Evolutionary conservation across 2,797 vertebrate species (phyloP).

Genomic region (Chiroxiphia lanceolata): DNA sequence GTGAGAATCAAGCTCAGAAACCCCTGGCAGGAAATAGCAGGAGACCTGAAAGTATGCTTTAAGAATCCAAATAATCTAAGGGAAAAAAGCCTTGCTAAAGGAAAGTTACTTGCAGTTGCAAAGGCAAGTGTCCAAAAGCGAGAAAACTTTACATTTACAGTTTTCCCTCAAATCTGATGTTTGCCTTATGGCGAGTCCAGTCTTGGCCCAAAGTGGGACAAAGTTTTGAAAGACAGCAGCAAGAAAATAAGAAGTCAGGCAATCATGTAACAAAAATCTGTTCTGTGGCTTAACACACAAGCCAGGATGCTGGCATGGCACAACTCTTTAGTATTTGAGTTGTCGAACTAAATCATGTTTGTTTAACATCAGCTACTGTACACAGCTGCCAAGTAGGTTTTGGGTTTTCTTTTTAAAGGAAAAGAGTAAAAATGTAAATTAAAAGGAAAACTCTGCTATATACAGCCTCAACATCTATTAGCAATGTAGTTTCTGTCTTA

Average conservation of each 20-base stretch:
- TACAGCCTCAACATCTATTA: neutral
- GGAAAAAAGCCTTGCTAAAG: neutral
- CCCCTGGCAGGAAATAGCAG: slow-evolving; percentile 10
- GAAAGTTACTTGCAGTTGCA: neutral
- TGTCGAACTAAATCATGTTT: neutral
- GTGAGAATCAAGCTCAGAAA: slow-evolving; percentile 13
- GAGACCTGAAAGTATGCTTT: neutral
- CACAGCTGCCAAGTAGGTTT: neutral
- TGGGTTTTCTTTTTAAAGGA: neutral
- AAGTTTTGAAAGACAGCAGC: neutral
- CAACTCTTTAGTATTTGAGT: neutral
- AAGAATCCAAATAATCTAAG: neutral
- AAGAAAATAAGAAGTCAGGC: neutral
- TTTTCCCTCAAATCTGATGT: neutral
- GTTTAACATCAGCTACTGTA: neutral
- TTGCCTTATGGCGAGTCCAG: neutral
- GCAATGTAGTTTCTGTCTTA: neutral
- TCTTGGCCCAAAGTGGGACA: neutral
- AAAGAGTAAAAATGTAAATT: neutral
- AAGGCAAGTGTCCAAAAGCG: neutral
- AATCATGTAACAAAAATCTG: neutral
- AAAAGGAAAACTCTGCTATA: neutral
- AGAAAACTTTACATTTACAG: neutral
- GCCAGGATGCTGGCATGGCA: neutral
- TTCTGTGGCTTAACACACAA: neutral